phyloP scores from a whole-genome alignment of 2,797 vertebrate genomes.

The Heliangelus exortis region DNA sequence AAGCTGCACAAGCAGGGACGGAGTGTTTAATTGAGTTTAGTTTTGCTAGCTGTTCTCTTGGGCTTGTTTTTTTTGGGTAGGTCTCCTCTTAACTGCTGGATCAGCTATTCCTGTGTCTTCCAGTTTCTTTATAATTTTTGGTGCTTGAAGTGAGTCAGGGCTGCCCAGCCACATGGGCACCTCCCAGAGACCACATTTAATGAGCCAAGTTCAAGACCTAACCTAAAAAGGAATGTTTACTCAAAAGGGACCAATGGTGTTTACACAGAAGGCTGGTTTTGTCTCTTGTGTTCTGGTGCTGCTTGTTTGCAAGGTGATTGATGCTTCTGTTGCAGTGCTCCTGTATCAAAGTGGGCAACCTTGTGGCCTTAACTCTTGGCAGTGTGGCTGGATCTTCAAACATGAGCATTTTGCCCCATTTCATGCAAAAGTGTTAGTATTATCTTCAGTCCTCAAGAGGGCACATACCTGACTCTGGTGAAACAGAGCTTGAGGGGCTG shows the following conservation, averaged over 20 bases:
- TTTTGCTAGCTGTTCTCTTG: background rate
- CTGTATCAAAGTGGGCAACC: background rate
- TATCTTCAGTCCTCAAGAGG: background rate
- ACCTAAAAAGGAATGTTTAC: background rate
- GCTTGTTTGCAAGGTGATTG: background rate
- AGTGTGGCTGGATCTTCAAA: background rate
- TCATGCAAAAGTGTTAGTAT: background rate
- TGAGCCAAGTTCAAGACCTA: background rate
- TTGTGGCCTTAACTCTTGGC: background rate
- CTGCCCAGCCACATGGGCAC: background rate
- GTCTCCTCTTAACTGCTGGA: background rate
- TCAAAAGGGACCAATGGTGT: background rate
- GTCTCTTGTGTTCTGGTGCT: background rate
- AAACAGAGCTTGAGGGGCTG: background rate
- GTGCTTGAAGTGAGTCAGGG: background rate
- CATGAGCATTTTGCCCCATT: background rate
- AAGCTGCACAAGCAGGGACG: background rate
- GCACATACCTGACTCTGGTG: background rate
- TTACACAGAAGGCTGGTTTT: background rate
- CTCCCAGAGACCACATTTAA: background rate
- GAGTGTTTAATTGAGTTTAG: background rate
- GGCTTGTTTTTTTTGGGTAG: background rate
- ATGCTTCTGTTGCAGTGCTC: background rate
- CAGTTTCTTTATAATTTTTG: background rate
- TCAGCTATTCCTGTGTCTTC: background rate